These are phyloP conservation scores for Nephrotoma appendiculata DNA, from an alignment of 2,888 invertebrate species.

Conservation along the genomic window DNA sequence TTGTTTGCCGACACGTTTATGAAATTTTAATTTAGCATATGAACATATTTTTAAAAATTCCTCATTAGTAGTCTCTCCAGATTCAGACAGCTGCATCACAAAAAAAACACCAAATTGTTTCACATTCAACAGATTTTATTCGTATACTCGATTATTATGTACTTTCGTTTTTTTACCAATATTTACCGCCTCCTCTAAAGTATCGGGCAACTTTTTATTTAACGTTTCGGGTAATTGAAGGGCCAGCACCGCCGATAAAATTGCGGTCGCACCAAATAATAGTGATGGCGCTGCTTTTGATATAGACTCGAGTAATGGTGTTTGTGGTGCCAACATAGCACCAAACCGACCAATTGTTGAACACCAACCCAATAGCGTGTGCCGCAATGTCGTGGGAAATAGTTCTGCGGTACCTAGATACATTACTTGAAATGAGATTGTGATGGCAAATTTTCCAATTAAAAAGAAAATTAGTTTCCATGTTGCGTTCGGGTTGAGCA, in stretches of 20 bases:
- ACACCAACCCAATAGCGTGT: slow-evolving; percentile 49
- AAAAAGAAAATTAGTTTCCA: slow-evolving; percentile 33
- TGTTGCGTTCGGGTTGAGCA: slow-evolving; percentile 18
- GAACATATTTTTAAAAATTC: not conserved
- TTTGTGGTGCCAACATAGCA: slow-evolving; percentile 58
- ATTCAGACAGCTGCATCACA: not conserved
- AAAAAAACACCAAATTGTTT: not conserved
- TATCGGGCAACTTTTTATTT: slow-evolving; percentile 38
- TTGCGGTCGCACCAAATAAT: slow-evolving; percentile 37
- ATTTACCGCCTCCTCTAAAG: slow-evolving; percentile 36
- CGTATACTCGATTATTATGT: not conserved
- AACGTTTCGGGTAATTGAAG: slow-evolving; percentile 41
- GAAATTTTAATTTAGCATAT: not conserved
- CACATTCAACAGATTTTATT: not conserved
- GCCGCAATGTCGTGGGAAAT: slow-evolving; percentile 52
- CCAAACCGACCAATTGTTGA: slow-evolving; percentile 56
- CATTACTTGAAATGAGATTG: slow-evolving; percentile 49
- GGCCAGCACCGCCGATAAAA: slow-evolving; percentile 36
- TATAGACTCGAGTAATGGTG: slow-evolving; percentile 36
- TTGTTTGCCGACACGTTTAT: not conserved
- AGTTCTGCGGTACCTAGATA: slow-evolving; percentile 57
- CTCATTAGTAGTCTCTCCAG: not conserved
- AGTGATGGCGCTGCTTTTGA: slow-evolving; percentile 33
- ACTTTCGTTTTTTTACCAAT: slow-evolving; percentile 14
- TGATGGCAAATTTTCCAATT: slow-evolving; percentile 48